Conservation (phyloP, 2,797 vertebrate species). For the Choloepus didactylus region DNA sequence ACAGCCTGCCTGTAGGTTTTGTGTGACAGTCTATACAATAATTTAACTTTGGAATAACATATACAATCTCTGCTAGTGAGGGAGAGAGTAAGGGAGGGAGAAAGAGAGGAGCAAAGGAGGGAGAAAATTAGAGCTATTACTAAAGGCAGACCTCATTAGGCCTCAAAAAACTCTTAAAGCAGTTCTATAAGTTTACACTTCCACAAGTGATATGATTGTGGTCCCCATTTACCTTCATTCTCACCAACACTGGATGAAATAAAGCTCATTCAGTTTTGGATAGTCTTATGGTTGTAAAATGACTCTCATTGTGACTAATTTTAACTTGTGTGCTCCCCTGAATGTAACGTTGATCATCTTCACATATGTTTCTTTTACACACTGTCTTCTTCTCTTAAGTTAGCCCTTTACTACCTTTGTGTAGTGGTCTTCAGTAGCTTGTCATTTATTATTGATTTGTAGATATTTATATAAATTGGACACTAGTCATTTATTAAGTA, state of each 20-base stretch:
- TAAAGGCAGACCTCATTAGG: not conserved
- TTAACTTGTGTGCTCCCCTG: not conserved
- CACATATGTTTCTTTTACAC: not conserved
- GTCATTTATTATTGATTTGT: not conserved
- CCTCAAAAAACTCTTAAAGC: not conserved
- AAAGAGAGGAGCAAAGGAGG: not conserved
- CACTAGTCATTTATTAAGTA: not conserved
- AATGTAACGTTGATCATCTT: not conserved
- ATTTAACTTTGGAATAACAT: not conserved
- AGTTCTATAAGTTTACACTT: not conserved
- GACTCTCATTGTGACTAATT: not conserved
- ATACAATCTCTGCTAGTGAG: not conserved
- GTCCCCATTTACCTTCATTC: not conserved
- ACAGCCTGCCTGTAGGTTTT: not conserved
- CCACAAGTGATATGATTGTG: not conserved
- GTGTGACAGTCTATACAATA: not conserved
- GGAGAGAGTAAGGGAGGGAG: not conserved
- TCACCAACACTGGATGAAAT: not conserved
- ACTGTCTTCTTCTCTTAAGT: not conserved
- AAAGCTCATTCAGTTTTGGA: not conserved
- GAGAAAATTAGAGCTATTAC: not conserved
- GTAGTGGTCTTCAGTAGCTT: not conserved
- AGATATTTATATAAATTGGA: slow-evolving; percentile 24
- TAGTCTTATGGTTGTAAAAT: not conserved
- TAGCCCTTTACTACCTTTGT: not conserved